These are phyloP conservation scores for Bradypodion pumilum DNA, from an alignment of 2,797 vertebrate species.

Conservation along the genomic window DNA sequence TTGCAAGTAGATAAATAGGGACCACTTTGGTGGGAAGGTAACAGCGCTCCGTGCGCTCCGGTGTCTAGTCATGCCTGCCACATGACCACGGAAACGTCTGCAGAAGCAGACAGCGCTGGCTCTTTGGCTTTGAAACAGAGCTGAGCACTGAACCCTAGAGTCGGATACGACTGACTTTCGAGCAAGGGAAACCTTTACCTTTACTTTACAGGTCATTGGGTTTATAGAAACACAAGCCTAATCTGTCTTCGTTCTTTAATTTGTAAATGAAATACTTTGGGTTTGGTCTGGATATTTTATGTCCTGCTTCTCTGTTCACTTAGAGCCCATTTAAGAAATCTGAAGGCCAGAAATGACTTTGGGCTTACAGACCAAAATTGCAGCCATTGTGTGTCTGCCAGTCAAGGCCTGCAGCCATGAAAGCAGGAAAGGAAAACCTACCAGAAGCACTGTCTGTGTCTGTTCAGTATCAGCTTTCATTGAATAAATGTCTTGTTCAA, in stretches of 20 bases:
- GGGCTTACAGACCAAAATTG: conserved; percentile 27
- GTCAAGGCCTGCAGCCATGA: conserved; percentile 23
- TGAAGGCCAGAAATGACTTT: conserved; percentile 28
- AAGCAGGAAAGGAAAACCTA: conserved; percentile 34
- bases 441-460: background rate
- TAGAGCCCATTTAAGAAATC: background rate
- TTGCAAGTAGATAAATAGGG: too few species aligned
- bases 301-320: background rate
- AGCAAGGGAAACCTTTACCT: too few species aligned
- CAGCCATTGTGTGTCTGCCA: fast-evolving
- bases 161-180: too few species aligned
- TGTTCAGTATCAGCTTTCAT: conserved; percentile 51
- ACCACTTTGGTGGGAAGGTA: too few species aligned
- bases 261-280: conserved; percentile 1
- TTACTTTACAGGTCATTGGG: background rate
- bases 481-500: conserved; percentile 37
- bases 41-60: too few species aligned
- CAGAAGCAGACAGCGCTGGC: too few species aligned
- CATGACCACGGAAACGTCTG: too few species aligned
- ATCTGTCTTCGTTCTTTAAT: background rate
- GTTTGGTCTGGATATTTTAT: background rate
- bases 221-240: fast-evolving
- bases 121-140: too few species aligned
- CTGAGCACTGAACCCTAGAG: too few species aligned
- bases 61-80: too few species aligned